Evolutionary conservation across 2,888 invertebrate genomes (phyloP), one percentile per base, ranked within the genome.

Genomic region (Monopis laevigella): DNA sequence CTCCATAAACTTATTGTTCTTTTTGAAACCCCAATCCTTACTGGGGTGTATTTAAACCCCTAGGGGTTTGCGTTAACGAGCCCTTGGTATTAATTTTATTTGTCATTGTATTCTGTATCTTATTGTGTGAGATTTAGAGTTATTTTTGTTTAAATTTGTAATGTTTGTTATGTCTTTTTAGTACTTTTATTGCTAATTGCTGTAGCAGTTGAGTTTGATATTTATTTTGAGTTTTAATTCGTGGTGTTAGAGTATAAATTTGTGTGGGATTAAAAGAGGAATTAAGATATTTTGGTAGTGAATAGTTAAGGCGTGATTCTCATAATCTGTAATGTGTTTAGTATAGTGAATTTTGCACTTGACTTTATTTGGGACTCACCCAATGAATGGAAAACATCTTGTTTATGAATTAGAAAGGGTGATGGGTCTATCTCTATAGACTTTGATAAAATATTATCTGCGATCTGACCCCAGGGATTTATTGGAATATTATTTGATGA

Each of bases 311-410:
- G 65, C 70, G 73, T 77, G 75, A 80, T 77, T 78, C 74, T 58
- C 70, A 73, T 77, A 75, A 77, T 75, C 74, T 68, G 68, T 66
- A 62, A 64, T 58, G 60, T 56, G 56, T 61, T 29, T 57, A 59
- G 59, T 64, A 59, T 59, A 70, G 63, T 60, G 67, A 73, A 70
- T 75, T 73, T 63, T 68, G 70, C 75, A 74, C 77, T 78, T 74
- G 77, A 73, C 72, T 68, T 24, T 40, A 26, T 39, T 53, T 56
- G 50, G 51, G 48, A 51, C 42, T 46, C 43, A 50, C 48, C 48
- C 48, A 52, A 53, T 60, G 55, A 63, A 64, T 68, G 62, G 59
- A 53, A 58, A 67, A 65, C 72, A 74, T 73, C 75, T 74, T 74
- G 73, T 74, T 69, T 42, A 27, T 39, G 29, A 17, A 7, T 8